These are phyloP conservation scores for Spilarctia lutea DNA, from an alignment of 2,888 invertebrate species.

Conservation along the genomic window DNA sequence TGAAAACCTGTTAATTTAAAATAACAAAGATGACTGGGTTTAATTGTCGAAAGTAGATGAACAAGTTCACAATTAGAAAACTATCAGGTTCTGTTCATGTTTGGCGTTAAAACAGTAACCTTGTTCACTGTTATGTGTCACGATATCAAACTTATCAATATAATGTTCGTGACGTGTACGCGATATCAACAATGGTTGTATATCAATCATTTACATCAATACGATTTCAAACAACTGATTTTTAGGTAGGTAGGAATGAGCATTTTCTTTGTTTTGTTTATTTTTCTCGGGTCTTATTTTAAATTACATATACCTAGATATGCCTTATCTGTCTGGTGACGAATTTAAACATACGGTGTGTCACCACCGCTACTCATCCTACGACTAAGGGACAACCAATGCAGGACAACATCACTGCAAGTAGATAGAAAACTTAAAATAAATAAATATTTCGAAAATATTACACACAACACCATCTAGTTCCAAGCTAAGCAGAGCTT, in stretches of 20 bases:
- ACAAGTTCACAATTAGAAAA: neutral
- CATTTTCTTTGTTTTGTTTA: neutral
- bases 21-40: neutral
- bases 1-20: too few relatives aligned
- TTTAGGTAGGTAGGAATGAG: neutral
- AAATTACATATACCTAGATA: too few relatives aligned
- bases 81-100: neutral
- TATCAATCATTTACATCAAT: neutral
- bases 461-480: too few relatives aligned
- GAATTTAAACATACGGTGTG: too few relatives aligned
- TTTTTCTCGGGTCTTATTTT: neutral
- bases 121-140: constrained; percentile 5
- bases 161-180: constrained; percentile 9
- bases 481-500: too few relatives aligned
- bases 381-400: too few relatives aligned
- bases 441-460: too few relatives aligned
- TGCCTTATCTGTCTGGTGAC: too few relatives aligned
- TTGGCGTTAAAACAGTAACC: constrained; percentile 2
- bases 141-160: constrained; percentile 26
- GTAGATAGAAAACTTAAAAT: too few relatives aligned
- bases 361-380: too few relatives aligned
- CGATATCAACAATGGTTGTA: constrained; percentile 6
- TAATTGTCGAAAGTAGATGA: neutral
- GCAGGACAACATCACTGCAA: too few relatives aligned
- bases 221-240: neutral